Evolutionary conservation across 2,888 invertebrate species (phyloP), one percentile per base, ranked within the genome.

Genomic region (Artemia sinica): DNA sequence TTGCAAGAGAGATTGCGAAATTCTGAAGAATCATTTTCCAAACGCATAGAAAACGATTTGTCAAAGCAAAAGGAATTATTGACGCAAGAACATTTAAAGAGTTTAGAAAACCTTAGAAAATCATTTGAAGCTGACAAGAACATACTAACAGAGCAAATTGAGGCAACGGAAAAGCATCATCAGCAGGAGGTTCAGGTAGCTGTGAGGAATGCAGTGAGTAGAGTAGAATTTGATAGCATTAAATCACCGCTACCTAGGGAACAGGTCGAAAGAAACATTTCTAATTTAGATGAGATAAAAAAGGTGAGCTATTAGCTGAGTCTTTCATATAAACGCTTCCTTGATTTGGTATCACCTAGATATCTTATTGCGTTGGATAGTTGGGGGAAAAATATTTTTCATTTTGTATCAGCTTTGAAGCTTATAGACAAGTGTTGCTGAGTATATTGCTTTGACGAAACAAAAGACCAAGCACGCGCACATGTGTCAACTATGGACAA

Each of bases 201-300:
- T 51, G 41, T 69, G 18, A 49, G 66, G 67, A 66, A 69, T 9
- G 50, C 65, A 41, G n/a, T 69, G 52, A 52, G 66, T 9, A 66
- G 69, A 11, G 69, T 58, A 18, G 41, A 66, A 50, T 52, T 69
- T 10, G 69, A 69, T 14, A 66, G 69, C 66, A 13, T 69, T 7
- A 49, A 68, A n/a, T 48, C 68, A 10, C 9, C n/a, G 58, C 58
- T 9, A 14, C 58, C 58, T 14, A n/a, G 58, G n/a, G 58, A 58
- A 9, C 58, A 58, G 9, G n/a, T 8, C 58, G 58, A 58, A 18
- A n/a, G 58, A 8, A 58, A 18, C 58, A 58, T 9, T 58, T 58
- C 58, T 10, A 18, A 58, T 58, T 18, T 58, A 18, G 58, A 58
- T 18, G 58, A 9, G 18, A 14, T 9, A 18, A 58, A 58, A 58